Evolutionary conservation across 2,113 vertebrate species (phyloP).

Genomic region (Leptocoma aspasia): DNA sequence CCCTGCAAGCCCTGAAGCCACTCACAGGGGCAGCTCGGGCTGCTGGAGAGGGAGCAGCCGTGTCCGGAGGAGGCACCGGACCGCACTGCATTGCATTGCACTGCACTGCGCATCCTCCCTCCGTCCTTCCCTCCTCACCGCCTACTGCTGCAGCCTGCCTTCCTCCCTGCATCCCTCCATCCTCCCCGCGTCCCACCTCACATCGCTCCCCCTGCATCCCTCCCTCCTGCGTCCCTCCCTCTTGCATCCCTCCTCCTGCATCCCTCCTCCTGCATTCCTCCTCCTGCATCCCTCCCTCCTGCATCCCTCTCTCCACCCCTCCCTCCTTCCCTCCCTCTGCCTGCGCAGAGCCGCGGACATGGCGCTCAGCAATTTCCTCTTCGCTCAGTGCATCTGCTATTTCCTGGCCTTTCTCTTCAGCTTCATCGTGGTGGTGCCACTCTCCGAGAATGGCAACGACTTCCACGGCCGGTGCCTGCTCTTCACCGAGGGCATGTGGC

Average conservation of each 20-base stretch:
- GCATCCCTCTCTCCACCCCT: not conserved
- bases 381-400: slow-evolving; percentile 89
- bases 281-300: not conserved
- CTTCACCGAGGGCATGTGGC: slow-evolving; percentile 95
- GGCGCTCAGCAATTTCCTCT: slow-evolving; percentile 86
- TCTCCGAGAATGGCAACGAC: slow-evolving; percentile 90
- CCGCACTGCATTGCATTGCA: not conserved
- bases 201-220: not conserved
- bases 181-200: not conserved
- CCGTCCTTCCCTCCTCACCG: not conserved
- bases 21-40: not conserved
- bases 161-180: not conserved
- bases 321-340: not conserved
- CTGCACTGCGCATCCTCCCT: slow-evolving; percentile 37
- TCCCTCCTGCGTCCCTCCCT: not conserved
- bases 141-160: not conserved
- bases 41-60: not conserved
- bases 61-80: not conserved
- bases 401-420: slow-evolving; percentile 91
- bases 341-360: slow-evolving; percentile 69
- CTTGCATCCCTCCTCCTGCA: not conserved
- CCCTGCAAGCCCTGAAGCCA: not conserved
- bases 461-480: slow-evolving; percentile 93
- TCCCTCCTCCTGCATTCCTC: not conserved
- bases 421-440: slow-evolving; percentile 90